Conservation (phyloP, 2,113 vertebrate genomes). For the Seriola aureovittata region DNA sequence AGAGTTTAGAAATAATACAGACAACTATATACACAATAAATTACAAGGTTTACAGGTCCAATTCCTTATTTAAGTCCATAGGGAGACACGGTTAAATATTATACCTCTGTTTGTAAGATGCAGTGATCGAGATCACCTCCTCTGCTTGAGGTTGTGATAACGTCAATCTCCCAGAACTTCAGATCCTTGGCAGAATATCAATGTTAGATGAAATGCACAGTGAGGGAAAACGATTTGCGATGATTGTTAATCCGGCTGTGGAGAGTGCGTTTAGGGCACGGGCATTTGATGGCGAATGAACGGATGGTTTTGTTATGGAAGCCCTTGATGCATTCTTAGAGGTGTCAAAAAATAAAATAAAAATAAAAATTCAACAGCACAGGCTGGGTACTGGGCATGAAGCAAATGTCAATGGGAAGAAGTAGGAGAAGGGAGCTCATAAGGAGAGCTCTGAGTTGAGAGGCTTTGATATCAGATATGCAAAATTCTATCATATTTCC, state of each 20-base stretch:
- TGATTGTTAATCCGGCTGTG: background rate
- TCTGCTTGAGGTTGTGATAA: background rate
- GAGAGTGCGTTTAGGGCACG: background rate
- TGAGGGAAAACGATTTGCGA: background rate
- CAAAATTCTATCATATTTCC: background rate
- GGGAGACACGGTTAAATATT: background rate
- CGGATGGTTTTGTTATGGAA: no score
- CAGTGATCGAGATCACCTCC: background rate
- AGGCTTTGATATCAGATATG: background rate
- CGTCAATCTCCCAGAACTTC: background rate
- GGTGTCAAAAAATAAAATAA: background rate
- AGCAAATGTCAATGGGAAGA: background rate
- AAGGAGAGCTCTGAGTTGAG: background rate
- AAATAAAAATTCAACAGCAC: background rate
- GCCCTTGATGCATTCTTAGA: background rate
- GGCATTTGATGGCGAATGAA: background rate
- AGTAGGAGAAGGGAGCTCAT: background rate
- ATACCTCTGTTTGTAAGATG: background rate
- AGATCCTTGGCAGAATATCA: background rate
- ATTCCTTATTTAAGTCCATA: background rate
- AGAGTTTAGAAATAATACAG: background rate
- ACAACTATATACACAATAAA: background rate
- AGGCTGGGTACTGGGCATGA: slow-evolving; percentile 2
- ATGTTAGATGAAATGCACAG: background rate
- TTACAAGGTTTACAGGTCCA: background rate